phyloP scores from a whole-genome alignment of 1,140 invertebrate species.

The Drosophila hydei region DNA sequence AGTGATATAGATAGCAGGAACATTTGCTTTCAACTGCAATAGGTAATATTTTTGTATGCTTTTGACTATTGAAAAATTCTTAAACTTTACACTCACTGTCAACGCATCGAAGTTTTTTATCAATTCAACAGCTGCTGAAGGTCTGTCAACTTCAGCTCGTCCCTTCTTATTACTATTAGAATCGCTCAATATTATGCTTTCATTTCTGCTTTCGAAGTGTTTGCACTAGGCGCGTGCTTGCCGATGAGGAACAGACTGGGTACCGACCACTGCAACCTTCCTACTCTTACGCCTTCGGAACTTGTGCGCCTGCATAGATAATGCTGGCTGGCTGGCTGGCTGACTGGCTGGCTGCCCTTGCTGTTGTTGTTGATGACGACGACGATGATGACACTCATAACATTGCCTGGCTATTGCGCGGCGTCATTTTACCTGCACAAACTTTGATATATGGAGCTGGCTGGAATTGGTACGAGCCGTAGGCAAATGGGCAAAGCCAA shows the following conservation, averaged over 20 bases:
- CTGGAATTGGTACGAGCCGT: conserved; percentile 34
- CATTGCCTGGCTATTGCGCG: conserved; percentile 62
- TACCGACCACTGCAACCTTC: conserved; percentile 6
- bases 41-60: no score
- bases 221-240: conserved; percentile 70
- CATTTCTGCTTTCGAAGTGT: conserved; percentile 78
- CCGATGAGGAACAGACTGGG: conserved; percentile 45
- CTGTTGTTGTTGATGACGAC: conserved; percentile 36
- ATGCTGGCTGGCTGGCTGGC: conserved; percentile 38
- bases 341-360: conserved; percentile 5
- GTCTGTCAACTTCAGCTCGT: background rate
- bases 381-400: conserved; percentile 77
- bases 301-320: conserved; percentile 59
- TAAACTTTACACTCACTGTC: background rate
- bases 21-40: no score
- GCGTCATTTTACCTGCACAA: conserved; percentile 81
- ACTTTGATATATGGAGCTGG: conserved; percentile 71
- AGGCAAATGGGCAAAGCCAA: conserved; percentile 68
- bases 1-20: no score
- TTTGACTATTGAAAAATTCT: no score
- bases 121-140: background rate
- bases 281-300: conserved; percentile 16
- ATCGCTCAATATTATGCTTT: conserved; percentile 74
- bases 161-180: conserved; percentile 8
- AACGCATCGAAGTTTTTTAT: background rate